Conservation (phyloP, 2,113 vertebrate species). For the Okapia johnstoni region DNA sequence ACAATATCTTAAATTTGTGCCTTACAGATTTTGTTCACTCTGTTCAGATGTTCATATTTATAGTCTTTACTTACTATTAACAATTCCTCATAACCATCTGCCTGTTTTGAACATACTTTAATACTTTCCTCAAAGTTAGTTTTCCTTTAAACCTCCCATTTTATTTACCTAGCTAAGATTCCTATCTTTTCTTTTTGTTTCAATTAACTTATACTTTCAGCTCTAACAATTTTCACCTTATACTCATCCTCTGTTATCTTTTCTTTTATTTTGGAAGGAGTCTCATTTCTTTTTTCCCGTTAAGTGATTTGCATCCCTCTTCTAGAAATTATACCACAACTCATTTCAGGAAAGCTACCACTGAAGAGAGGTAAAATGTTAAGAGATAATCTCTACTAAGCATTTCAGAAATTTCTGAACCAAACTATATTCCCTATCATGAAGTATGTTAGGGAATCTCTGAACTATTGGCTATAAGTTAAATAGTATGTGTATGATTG, state of each 20-base stretch:
- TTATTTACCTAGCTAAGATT: background rate
- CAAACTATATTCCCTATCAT: background rate
- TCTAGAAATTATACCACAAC: background rate
- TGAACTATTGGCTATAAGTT: background rate
- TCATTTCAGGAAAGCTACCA: background rate
- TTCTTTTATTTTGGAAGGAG: background rate
- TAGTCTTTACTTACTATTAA: background rate
- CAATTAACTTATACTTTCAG: background rate
- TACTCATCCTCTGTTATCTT: background rate
- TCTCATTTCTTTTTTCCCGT: background rate
- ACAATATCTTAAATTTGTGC: background rate
- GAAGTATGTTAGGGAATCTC: background rate
- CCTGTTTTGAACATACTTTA: background rate
- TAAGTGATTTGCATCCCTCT: background rate
- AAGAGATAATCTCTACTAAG: background rate
- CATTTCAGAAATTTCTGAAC: background rate
- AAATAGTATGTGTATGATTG: background rate
- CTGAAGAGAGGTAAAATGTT: background rate
- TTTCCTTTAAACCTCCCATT: background rate
- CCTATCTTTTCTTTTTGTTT: background rate
- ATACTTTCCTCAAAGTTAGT: background rate
- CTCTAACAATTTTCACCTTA: background rate
- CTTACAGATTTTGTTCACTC: background rate
- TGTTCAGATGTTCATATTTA: background rate
- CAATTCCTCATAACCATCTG: background rate